Evolutionary conservation across 2,888 invertebrate genomes (phyloP).

Genomic region (Heliconius erato): DNA sequence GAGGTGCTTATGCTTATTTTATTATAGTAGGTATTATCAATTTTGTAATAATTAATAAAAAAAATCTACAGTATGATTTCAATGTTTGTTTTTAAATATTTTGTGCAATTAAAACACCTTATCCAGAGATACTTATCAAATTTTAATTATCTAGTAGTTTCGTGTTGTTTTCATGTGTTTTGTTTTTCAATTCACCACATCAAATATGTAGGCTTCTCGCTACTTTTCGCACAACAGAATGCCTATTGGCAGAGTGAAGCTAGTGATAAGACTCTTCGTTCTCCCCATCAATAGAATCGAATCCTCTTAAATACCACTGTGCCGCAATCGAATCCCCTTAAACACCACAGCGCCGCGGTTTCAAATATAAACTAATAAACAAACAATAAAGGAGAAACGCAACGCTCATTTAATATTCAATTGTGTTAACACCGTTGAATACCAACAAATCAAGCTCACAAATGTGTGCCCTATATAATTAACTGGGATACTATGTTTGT

Average conservation of each 20-base stretch:
- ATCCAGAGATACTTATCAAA: neutral
- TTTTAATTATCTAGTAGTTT: neutral
- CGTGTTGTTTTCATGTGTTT: neutral
- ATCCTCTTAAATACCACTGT: too few species aligned
- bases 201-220: too few species aligned
- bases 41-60: too few species aligned
- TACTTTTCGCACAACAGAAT: too few species aligned
- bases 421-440: conserved; percentile 2
- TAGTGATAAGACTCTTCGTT: too few species aligned
- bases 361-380: neutral
- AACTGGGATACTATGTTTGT: neutral
- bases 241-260: too few species aligned
- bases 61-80: too few species aligned
- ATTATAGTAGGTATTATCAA: too few species aligned
- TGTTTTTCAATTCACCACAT: neutral
- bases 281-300: too few species aligned
- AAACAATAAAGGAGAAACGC: neutral
- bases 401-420: neutral
- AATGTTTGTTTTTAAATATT: neutral
- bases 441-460: neutral
- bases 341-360: neutral
- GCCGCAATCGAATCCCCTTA: too few species aligned
- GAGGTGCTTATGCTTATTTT: too few species aligned
- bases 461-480: conserved; percentile 1
- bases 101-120: neutral